These are phyloP conservation scores for Acleris emargana DNA, from an alignment of 2,888 invertebrate genomes.

Conservation along the genomic window DNA sequence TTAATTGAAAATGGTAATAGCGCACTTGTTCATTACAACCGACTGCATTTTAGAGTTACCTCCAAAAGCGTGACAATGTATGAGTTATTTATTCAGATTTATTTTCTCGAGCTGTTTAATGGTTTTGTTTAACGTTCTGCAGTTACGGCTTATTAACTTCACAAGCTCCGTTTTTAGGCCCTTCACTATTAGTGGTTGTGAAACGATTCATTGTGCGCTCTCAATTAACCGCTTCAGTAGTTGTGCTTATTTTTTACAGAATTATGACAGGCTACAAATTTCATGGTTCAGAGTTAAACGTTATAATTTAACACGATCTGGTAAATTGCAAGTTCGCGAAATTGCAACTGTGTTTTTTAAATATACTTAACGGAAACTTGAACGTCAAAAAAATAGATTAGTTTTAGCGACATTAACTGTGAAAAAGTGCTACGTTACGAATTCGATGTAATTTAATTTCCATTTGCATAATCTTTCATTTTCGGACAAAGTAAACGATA, in stretches of 20 bases:
- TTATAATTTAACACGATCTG: constrained; percentile 62
- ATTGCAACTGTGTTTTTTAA: constrained; percentile 21
- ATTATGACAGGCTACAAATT: constrained; percentile 69
- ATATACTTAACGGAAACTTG: neutral
- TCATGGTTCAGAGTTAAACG: constrained; percentile 70
- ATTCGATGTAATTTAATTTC: neutral
- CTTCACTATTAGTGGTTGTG: constrained; percentile 51
- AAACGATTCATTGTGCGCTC: constrained; percentile 76
- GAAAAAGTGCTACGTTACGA: neutral
- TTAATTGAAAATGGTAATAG: constrained; percentile 35
- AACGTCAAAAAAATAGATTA: constrained; percentile 3
- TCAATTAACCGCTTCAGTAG: constrained; percentile 78
- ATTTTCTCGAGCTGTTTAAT: neutral
- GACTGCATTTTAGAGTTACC: constrained; percentile 17
- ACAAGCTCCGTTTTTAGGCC: constrained; percentile 7
- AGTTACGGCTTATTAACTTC: constrained; percentile 6
- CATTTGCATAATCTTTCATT: neutral
- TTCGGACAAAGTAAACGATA: neutral
- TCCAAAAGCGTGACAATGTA: neutral
- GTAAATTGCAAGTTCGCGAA: constrained; percentile 13
- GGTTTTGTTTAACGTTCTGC: constrained; percentile 2
- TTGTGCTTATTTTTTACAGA: constrained; percentile 77
- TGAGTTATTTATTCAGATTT: neutral
- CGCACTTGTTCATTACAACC: constrained; percentile 23
- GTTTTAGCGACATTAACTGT: constrained; percentile 7